phyloP scores from a whole-genome alignment of 2,797 vertebrate genomes.

The Leucoraja ocellata region DNA sequence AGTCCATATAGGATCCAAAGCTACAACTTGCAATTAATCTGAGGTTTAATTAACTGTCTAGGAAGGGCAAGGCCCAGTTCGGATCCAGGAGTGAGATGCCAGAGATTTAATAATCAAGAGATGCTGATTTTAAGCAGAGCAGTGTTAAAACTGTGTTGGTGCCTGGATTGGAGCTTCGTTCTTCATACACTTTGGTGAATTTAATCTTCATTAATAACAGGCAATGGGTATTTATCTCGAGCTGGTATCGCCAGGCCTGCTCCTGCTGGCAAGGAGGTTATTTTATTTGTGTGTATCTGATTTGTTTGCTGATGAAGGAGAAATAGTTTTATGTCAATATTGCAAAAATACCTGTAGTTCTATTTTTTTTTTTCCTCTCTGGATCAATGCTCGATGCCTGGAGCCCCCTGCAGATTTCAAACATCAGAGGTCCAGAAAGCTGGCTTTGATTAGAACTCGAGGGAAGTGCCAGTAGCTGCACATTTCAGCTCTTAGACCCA shows the following conservation, averaged over 20 bases:
- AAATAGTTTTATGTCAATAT: conserved; percentile 9
- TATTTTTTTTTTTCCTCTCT: not conserved
- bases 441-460: conserved; percentile 23
- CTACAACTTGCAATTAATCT: not conserved
- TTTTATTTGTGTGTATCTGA: not conserved
- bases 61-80: not conserved
- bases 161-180: not conserved
- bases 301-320: not conserved
- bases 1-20: not conserved
- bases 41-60: not conserved
- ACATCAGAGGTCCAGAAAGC: conserved; percentile 14
- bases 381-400: conserved; percentile 2
- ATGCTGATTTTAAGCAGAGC: not conserved
- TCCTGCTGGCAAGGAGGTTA: not conserved
- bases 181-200: not conserved
- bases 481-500: not conserved
- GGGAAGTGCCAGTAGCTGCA: not conserved
- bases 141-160: not conserved
- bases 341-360: not conserved
- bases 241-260: not conserved
- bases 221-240: not conserved
- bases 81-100: not conserved
- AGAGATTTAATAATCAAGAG: not conserved
- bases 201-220: not conserved
- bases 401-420: not conserved